Base-by-base conservation (phyloP, 2,113 vertebrate genomes). In the Eurypyga helias region DNA sequence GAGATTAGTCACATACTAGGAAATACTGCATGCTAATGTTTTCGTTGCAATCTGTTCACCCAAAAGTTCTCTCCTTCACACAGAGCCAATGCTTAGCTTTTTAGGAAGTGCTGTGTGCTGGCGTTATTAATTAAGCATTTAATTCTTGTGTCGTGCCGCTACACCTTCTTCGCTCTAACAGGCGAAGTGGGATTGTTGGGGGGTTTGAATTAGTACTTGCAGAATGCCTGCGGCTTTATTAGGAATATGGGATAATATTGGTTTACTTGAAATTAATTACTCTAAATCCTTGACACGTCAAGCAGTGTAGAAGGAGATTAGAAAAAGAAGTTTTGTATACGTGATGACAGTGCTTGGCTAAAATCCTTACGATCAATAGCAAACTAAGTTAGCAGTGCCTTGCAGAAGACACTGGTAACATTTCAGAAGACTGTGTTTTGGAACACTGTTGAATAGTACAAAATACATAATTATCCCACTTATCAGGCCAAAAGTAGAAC, bases 41-140 rank as follows among this genome's bases (percentile, higher is more conserved):
- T 94, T 91, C 81, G 33, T 54, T 79, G 84, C 96, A 94, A 91
- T 96, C 93, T 94, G 96, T 94, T 96, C 91, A 89, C 77, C 87
- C 87, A 73, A 48, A 96, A 96, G 91, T 91, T 95, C 93, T 83
- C 84, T 91, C 82, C 73, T 89, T 95, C 91, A 83, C 66, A 61
- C 6, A 41, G 54, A 93, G 67, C 41, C 83, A 93, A 87, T 54
- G 82, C 82, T 85, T 76, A 65, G 93, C 81, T 90, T 96, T 96
- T 93, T 85, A 91, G 67, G 62, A 96, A 89, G 81, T 41, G 64
- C 64, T 62, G 46, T 46, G 78, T 15, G 54, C 57, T 49, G 11
- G 49, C 7, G 13, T 55, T 95, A 89, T 89, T 91, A 96, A 94
- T 90, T 72, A 81, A 82, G 80, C 43, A 57, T 96, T 91, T 85